Conservation (phyloP, 2,888 invertebrate genomes). For the Merodon equestris region DNA sequence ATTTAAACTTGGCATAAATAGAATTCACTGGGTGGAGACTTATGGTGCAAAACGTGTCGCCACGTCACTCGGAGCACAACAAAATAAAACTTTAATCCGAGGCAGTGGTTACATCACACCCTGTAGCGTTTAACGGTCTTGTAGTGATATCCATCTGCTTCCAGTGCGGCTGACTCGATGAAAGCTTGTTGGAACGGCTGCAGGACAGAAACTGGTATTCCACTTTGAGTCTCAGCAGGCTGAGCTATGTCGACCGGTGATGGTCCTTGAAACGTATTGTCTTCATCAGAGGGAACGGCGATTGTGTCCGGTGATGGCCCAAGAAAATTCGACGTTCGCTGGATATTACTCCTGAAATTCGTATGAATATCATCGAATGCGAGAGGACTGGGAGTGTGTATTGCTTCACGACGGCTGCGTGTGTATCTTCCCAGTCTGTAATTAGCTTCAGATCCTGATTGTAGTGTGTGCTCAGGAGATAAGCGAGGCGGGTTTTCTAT, state of each 20-base stretch:
- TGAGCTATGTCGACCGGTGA: conserved; percentile 33
- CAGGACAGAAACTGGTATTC: conserved; percentile 2
- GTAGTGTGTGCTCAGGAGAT: too few species aligned
- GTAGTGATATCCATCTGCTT: conserved; percentile 34
- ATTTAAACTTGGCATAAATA: conserved; percentile 8
- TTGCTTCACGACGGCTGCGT: conserved; percentile 19
- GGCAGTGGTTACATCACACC: neutral
- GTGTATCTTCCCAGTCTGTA: conserved; percentile 6
- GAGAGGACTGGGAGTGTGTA: neutral
- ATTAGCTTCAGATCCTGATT: too few species aligned
- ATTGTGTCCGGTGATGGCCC: conserved; percentile 41
- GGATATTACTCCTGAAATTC: neutral
- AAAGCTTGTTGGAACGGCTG: conserved; percentile 31
- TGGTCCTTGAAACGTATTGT: conserved; percentile 24
- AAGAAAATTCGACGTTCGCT: conserved; percentile 22
- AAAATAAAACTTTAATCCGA: too few species aligned
- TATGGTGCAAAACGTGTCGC: conserved; percentile 12
- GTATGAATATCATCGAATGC: conserved; percentile 24
- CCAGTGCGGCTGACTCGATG: conserved; percentile 24
- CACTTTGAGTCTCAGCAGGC: neutral
- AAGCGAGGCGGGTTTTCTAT: too few species aligned
- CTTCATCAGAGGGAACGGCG: conserved; percentile 4
- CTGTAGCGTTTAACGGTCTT: neutral
- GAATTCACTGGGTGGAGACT: conserved; percentile 18
- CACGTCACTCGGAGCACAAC: conserved; percentile 4